Evolutionary conservation across 2,113 vertebrate species (phyloP).

Genomic region (Syrrhaptes paradoxus): DNA sequence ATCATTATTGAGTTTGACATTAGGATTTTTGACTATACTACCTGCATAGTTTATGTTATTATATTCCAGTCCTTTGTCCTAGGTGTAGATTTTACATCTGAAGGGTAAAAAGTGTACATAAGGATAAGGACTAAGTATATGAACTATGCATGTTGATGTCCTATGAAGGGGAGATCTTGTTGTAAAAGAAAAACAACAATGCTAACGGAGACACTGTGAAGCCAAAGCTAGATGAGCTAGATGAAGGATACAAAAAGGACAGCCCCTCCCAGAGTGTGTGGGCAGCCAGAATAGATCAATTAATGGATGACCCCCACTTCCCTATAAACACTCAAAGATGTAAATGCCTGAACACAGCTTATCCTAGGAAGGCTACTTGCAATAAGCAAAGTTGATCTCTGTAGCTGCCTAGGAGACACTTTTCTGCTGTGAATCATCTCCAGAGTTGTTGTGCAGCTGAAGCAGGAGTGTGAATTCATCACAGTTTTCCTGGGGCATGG

Average conservation of each 20-base stretch:
- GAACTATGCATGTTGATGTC: rapidly evolving
- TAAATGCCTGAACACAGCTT: not conserved
- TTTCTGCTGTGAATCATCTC: not conserved
- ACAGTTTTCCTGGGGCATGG: not conserved
- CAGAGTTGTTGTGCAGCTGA: not conserved
- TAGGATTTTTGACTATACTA: not conserved
- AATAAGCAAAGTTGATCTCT: not conserved
- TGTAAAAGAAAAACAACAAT: not conserved
- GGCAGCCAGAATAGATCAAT: not conserved
- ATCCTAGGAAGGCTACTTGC: not conserved
- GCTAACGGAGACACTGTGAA: rapidly evolving
- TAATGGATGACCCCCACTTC: not conserved
- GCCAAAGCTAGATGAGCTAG: not conserved
- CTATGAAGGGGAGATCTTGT: rapidly evolving
- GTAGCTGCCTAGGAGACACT: not conserved
- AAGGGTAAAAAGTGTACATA: not conserved
- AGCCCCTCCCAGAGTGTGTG: not conserved
- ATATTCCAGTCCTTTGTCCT: not conserved
- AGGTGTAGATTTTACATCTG: not conserved
- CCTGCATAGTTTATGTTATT: not conserved
- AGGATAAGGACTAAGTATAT: not conserved
- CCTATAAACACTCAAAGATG: not conserved
- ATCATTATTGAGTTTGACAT: not conserved
- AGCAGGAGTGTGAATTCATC: not conserved
- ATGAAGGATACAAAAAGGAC: not conserved